phyloP scores from a whole-genome alignment of 2,113 vertebrate genomes.

The Accipiter cooperii region DNA sequence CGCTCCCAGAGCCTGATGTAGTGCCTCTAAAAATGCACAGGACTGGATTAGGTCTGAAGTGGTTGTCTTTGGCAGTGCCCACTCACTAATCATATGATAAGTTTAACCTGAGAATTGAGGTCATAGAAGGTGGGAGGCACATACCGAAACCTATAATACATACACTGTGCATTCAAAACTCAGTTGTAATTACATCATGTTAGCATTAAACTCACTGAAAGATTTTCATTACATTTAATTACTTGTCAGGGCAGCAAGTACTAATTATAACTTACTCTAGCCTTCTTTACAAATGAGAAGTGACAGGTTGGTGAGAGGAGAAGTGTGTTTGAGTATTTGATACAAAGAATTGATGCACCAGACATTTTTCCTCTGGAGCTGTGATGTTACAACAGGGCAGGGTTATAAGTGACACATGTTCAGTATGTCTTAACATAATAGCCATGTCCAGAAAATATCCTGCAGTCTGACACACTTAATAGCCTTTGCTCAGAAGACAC shows the following conservation, averaged over 20 bases:
- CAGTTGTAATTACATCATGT: conserved; percentile 55
- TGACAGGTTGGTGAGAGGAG: conserved; percentile 44
- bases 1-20: background rate
- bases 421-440: conserved; percentile 35
- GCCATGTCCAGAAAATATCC: conserved; percentile 31
- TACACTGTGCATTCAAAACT: conserved; percentile 42
- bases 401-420: conserved; percentile 37
- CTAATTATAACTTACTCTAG: conserved; percentile 60
- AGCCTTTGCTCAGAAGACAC: background rate
- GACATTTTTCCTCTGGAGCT: background rate
- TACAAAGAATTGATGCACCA: background rate
- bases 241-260: conserved; percentile 60
- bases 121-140: background rate
- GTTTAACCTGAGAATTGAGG: conserved; percentile 18
- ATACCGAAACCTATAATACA: background rate
- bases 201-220: conserved; percentile 61
- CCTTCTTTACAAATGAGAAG: conserved; percentile 59
- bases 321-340: background rate
- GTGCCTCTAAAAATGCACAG: background rate
- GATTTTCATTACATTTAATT: conserved; percentile 65
- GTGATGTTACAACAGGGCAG: conserved; percentile 30
- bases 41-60: background rate
- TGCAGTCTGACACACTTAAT: background rate
- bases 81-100: background rate
- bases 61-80: background rate